These are phyloP conservation scores for Blastomussa wellsi DNA, from an alignment of 92 coral and sea anemone species.

Conservation along the genomic window DNA sequence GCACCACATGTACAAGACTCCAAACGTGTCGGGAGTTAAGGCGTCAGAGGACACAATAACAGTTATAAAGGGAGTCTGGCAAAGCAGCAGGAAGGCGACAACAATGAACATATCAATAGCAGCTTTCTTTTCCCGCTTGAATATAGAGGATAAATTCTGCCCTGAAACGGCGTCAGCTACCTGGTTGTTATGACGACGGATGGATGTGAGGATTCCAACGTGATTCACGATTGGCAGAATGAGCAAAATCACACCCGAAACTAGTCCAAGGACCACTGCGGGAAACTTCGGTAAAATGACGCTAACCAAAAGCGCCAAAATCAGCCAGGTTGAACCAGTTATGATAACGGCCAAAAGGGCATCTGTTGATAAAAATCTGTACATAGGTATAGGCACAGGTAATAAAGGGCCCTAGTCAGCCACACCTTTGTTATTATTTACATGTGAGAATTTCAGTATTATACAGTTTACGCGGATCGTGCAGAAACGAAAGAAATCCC, in stretches of 20 bases:
- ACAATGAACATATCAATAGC: slow-evolving; percentile 3
- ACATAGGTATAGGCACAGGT: too few relatives aligned
- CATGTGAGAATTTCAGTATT: too few relatives aligned
- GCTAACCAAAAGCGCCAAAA: not conserved
- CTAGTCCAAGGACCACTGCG: not conserved
- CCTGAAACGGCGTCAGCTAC: not conserved
- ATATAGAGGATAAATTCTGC: not conserved
- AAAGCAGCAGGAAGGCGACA: not conserved
- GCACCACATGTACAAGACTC: not conserved
- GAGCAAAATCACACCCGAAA: not conserved
- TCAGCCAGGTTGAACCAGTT: not conserved
- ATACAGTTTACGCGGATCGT: too few relatives aligned
- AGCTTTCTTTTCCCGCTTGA: slow-evolving; percentile 10
- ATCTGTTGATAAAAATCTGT: not conserved
- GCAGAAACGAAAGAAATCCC: too few relatives aligned
- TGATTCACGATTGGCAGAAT: slow-evolving; percentile 10
- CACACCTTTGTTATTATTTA: too few relatives aligned
- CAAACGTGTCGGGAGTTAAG: not conserved
- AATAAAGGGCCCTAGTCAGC: too few relatives aligned
- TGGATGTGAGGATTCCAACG: not conserved
- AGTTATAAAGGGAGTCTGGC: not conserved
- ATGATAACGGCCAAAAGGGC: not conserved
- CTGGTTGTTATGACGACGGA: slow-evolving; percentile 16
- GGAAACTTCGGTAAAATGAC: not conserved
- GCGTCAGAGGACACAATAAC: not conserved